Percentiles rank a stretch among this genome's conserved stretches.
Conservation (phyloP, 2,888 invertebrate genomes). For the Tipula helvola region DNA sequence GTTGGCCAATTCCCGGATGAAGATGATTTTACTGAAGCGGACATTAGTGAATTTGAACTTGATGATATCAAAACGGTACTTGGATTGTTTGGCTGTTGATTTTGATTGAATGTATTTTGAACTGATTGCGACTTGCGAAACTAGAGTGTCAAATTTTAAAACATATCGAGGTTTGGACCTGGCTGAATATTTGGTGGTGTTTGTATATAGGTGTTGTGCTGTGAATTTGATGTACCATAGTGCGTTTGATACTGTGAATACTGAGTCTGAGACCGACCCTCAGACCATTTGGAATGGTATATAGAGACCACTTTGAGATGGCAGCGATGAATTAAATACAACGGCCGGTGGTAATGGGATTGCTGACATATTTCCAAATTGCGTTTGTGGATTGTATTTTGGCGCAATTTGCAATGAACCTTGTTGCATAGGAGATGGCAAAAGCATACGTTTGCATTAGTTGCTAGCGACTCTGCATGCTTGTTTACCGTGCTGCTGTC, state of each 20-base stretch:
- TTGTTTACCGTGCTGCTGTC: constrained; percentile 37
- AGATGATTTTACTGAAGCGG: constrained; percentile 71
- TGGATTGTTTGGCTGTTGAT: constrained; percentile 66
- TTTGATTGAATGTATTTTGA: constrained; percentile 55
- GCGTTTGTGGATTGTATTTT: constrained; percentile 52
- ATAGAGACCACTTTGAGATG: constrained; percentile 63
- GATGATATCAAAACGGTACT: constrained; percentile 81
- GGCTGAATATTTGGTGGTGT: constrained; percentile 44
- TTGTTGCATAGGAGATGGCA: constrained; percentile 48
- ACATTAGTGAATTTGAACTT: constrained; percentile 79
- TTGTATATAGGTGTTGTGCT: constrained; percentile 59
- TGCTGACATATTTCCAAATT: constrained; percentile 68
- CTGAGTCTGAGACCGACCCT: constrained; percentile 62
- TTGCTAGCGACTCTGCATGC: constrained; percentile 37
- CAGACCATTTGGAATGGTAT: constrained; percentile 69
- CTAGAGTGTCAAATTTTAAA: constrained; percentile 48
- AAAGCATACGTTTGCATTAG: constrained; percentile 60
- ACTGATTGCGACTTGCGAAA: constrained; percentile 47
- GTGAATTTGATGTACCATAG: constrained; percentile 46
- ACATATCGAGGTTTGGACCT: constrained; percentile 56
- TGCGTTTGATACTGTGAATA: constrained; percentile 69
- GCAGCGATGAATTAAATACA: constrained; percentile 64
- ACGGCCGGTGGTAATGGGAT: constrained; percentile 79
- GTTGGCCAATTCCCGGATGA: constrained; percentile 32
- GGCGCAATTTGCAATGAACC: constrained; percentile 41